A percentile compares a stretch with the other conserved stretches of the same genome.
These are phyloP conservation scores for Falco punctatus DNA, from an alignment of 2,113 vertebrate species.

Conservation along the genomic window DNA sequence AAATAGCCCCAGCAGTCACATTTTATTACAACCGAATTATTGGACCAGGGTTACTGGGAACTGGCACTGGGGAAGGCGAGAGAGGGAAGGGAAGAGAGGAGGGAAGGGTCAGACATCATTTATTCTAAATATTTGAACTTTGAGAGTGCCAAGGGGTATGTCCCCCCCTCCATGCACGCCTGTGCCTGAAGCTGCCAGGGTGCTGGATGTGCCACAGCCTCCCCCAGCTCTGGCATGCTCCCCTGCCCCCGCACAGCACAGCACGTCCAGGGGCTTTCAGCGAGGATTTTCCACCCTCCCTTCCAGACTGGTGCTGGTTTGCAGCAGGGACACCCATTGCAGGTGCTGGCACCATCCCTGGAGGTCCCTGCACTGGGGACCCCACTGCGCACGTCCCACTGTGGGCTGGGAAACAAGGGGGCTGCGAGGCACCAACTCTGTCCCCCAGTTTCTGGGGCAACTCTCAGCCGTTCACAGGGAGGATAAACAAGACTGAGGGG, in stretches of 20 bases:
- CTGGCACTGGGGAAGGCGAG: slow-evolving; percentile 33
- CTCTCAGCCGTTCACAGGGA: rapidly evolving
- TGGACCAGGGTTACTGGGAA: slow-evolving; percentile 67
- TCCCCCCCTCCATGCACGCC: rapidly evolving
- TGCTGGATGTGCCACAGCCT: background rate
- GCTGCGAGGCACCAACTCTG: background rate
- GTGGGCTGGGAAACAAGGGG: background rate
- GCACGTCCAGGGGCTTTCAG: background rate
- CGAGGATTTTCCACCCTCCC: background rate
- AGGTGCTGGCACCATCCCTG: rapidly evolving
- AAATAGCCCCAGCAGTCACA: slow-evolving; percentile 78
- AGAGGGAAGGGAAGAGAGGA: background rate
- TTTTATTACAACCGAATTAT: slow-evolving; percentile 75
- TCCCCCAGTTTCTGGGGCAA: background rate
- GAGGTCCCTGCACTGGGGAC: background rate
- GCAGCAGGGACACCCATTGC: background rate
- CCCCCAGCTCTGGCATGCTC: background rate
- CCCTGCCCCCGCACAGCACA: background rate
- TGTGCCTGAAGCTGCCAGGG: background rate
- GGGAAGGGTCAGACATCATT: slow-evolving; percentile 16
- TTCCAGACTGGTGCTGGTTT: background rate
- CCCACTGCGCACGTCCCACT: background rate
- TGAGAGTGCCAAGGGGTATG: background rate
- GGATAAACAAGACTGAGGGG: background rate
- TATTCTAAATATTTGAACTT: slow-evolving; percentile 11